These are phyloP conservation scores for Siderastrea radians DNA, from an alignment of 92 coral and sea anemone species.

Conservation along the genomic window DNA sequence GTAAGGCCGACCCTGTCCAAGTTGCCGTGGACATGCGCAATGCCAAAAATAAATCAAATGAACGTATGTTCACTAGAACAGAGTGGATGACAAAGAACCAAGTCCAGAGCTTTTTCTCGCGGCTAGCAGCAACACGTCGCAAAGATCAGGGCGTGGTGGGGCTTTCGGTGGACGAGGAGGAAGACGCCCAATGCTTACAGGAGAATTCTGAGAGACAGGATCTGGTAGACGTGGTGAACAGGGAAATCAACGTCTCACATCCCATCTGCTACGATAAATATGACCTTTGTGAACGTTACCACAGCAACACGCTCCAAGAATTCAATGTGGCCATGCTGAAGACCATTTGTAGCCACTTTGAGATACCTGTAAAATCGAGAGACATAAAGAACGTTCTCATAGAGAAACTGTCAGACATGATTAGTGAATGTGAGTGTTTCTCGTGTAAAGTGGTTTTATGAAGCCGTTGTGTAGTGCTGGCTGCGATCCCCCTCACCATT, in stretches of 20 bases:
- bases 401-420: conserved; percentile 61
- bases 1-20: conserved; percentile 80
- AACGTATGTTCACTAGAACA: conserved; percentile 70
- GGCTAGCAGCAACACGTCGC: conserved; percentile 81
- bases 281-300: conserved; percentile 71
- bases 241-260: conserved; percentile 67
- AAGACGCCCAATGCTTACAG: conserved; percentile 72
- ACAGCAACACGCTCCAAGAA: conserved; percentile 65
- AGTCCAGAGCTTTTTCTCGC: conserved; percentile 78
- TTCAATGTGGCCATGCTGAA: conserved; percentile 72
- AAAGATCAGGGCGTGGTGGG: conserved; percentile 59
- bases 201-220: conserved; percentile 62
- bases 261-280: conserved; percentile 77
- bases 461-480: background rate
- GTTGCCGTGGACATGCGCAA: conserved; percentile 73
- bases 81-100: conserved; percentile 79
- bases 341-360: conserved; percentile 73
- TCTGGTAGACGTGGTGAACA: conserved; percentile 56
- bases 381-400: conserved; percentile 70
- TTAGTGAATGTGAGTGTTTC: conserved; percentile 60
- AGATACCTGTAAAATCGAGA: conserved; percentile 66
- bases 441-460: background rate
- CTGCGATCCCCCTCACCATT: too few species aligned
- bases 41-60: conserved; percentile 48
- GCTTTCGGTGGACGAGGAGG: conserved; percentile 64